Evolutionary conservation across 2,888 invertebrate species (phyloP), one percentile per base, ranked within the genome.

Genomic region (Carabus problematicus): DNA sequence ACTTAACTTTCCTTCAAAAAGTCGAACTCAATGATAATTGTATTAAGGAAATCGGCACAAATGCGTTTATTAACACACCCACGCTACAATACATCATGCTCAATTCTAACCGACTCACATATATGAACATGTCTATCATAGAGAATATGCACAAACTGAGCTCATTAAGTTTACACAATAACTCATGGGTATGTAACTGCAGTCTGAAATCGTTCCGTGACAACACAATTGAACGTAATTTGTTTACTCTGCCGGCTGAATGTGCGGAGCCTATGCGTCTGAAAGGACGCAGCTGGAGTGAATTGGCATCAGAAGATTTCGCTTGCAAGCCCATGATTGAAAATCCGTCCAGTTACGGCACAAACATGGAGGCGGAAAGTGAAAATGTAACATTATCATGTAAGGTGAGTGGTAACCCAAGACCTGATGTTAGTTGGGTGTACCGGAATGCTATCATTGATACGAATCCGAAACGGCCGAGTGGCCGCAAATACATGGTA

Each of bases 131-230:
- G 56, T 88, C 89, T 70, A 87, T 89, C 6, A 86, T 93, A 70
- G 84, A 85, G 67, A 85, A 86, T 41, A 81, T 94, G 63, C 84
- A 86, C 1, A 89, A 88, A 72, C 80, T 95, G 63, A 87, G 87
- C 29, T 91, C 91, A 75, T 83, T 96, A 52, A 90, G 90, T 64
- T 84, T 95, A 0, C 88, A 89, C 72, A 89, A 90, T 71, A 96
- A 96, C 79, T 92, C 91, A 0, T 96, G 95, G 95, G 87, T 90
- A 71, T 96, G 96, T 78, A 93, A 95, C 77, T 96, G 96, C 77
- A 88, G 90, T 72, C 82, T 96, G 64, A 89, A 92, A 76, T 86
- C 87, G 14, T 92, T 95, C 73, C 87, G 93, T 55, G 89, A 92
- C 76, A 93, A 91, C 87, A 88, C 89, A 11, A 86, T 91, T 8